Conservation (phyloP, 1,140 invertebrate genomes). For the Argopecten irradians region DNA sequence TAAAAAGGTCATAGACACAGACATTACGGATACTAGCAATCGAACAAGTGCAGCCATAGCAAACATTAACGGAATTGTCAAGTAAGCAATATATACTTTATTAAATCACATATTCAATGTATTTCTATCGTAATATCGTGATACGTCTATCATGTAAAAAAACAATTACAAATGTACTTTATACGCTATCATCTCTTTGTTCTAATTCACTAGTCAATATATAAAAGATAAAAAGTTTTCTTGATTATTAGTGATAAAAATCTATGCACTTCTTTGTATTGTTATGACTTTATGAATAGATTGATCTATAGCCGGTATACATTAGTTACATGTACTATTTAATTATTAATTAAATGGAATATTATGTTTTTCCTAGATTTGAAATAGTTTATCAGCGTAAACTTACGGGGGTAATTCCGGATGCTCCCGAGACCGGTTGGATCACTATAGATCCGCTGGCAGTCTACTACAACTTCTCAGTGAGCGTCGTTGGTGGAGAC, state of each 20-base stretch:
- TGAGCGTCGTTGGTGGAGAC: conserved; percentile 30
- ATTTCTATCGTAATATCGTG: too few species aligned
- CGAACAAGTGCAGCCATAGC: conserved; percentile 47
- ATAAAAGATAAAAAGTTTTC: too few species aligned
- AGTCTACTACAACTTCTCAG: neutral
- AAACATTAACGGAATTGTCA: conserved; percentile 54
- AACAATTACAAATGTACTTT: too few species aligned
- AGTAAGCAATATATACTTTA: neutral
- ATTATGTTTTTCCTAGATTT: neutral
- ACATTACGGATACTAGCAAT: conserved; percentile 38
- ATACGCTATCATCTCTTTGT: too few species aligned
- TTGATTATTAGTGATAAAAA: too few species aligned
- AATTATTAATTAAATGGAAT: too few species aligned
- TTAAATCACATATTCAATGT: neutral
- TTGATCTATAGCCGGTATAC: too few species aligned
- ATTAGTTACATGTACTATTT: too few species aligned
- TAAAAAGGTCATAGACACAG: conserved; percentile 36
- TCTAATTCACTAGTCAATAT: too few species aligned
- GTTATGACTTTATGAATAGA: too few species aligned
- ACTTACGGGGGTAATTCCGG: neutral
- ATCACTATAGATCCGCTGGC: neutral
- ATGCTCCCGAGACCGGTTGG: neutral
- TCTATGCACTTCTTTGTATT: too few species aligned
- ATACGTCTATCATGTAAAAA: too few species aligned
- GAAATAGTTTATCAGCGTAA: neutral